phyloP scores from a whole-genome alignment of 1,140 invertebrate species.

The Vanessa atalanta region DNA sequence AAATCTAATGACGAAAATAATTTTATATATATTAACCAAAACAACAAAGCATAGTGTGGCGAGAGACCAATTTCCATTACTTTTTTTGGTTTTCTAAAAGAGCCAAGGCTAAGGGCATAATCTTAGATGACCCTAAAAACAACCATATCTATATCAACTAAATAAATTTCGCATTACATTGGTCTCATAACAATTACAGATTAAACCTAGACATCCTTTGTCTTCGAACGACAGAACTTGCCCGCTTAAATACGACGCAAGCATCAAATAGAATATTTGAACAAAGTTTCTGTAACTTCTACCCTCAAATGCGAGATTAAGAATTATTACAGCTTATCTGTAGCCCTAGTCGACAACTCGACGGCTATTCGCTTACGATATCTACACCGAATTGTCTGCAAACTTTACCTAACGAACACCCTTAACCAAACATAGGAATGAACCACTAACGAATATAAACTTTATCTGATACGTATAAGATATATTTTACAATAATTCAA shows the following conservation, averaged over 20 bases:
- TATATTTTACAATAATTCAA: conserved; percentile 35
- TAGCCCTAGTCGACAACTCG: conserved; percentile 64
- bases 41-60: no score
- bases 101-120: no score
- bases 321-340: conserved; percentile 71
- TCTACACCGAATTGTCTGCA: conserved; percentile 71
- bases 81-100: no score
- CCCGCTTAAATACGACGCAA: conserved; percentile 6
- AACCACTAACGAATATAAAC: conserved; percentile 44
- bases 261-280: conserved; percentile 6
- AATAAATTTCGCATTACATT: neutral
- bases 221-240: neutral
- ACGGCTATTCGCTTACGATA: conserved; percentile 65
- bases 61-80: no score
- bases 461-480: conserved; percentile 39
- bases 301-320: conserved; percentile 58
- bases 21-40: no score
- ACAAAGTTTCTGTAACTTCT: conserved; percentile 23
- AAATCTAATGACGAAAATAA: no score
- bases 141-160: neutral
- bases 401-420: conserved; percentile 73
- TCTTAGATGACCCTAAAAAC: no score
- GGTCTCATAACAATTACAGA: neutral
- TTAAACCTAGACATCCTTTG: neutral
- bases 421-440: conserved; percentile 43